Percentiles rank a stretch among this genome's conserved stretches.
These are phyloP conservation scores for Anarsia innoxiella DNA, from an alignment of 2,888 invertebrate species.

Conservation along the genomic window DNA sequence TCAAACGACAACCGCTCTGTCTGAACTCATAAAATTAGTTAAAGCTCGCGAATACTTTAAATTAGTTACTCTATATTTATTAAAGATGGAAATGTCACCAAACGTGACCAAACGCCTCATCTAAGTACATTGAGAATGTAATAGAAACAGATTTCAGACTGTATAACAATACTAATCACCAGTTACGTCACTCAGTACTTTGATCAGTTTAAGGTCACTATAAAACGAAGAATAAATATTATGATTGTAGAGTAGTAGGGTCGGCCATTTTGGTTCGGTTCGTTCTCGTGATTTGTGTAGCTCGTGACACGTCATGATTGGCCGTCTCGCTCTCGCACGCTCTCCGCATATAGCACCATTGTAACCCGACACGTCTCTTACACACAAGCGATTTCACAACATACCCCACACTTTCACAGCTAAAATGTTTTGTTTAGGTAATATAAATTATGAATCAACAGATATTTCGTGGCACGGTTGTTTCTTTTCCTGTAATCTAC, in stretches of 20 bases:
- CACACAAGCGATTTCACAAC: slow-evolving; percentile 75
- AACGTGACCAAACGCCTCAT: background rate
- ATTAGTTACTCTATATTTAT: slow-evolving; percentile 19
- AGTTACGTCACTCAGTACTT: slow-evolving; percentile 72
- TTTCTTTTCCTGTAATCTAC: slow-evolving; percentile 69
- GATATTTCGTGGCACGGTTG: slow-evolving; percentile 68
- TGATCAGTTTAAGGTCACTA: slow-evolving; percentile 73
- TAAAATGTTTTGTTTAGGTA: slow-evolving; percentile 64
- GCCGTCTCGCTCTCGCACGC: slow-evolving; percentile 65
- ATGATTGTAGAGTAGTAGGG: slow-evolving; percentile 70
- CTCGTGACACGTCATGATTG: slow-evolving; percentile 67
- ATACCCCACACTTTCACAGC: slow-evolving; percentile 73
- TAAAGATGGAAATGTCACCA: slow-evolving; percentile 41
- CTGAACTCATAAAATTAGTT: slow-evolving; percentile 32
- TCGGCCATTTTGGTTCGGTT: slow-evolving; percentile 74
- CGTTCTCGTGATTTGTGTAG: slow-evolving; percentile 70
- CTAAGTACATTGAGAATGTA: background rate
- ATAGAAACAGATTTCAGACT: slow-evolving; percentile 25
- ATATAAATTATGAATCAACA: slow-evolving; percentile 68
- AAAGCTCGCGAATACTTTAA: slow-evolving; percentile 47
- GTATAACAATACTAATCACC: slow-evolving; percentile 45
- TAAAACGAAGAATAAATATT: slow-evolving; percentile 73
- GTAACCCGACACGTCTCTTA: slow-evolving; percentile 74
- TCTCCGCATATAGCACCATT: slow-evolving; percentile 75
- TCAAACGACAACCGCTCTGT: no score